These are phyloP conservation scores for Stichodactyla helianthus DNA, from an alignment of 64 coral and sea anemone genomes.

Conservation along the genomic window DNA sequence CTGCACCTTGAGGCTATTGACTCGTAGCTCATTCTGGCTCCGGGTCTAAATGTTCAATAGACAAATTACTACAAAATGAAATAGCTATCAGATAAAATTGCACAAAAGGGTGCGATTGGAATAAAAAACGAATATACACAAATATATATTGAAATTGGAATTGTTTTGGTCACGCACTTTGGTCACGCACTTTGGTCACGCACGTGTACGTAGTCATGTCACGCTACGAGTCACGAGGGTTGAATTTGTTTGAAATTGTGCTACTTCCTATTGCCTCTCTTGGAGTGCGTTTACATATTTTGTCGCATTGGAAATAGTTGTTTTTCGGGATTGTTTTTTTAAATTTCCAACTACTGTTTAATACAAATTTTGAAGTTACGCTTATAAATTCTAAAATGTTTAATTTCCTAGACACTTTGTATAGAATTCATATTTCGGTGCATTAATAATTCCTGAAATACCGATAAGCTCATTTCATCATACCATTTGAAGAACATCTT, in stretches of 20 bases:
- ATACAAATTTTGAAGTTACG: neutral
- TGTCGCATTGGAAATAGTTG: neutral
- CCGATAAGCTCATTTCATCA: neutral
- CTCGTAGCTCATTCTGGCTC: too few species aligned
- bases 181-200: conserved; percentile 19
- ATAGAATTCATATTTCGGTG: neutral
- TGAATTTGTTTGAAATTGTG: neutral
- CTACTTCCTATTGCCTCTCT: neutral
- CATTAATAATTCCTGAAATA: neutral
- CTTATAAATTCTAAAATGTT: conserved; percentile 2
- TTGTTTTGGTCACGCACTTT: neutral
- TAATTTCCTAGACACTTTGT: neutral
- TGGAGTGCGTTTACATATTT: neutral
- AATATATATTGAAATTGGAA: conserved; percentile 20
- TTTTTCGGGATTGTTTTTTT: neutral
- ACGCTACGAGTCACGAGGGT: neutral
- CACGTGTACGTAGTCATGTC: neutral
- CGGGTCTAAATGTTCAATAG: neutral
- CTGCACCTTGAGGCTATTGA: too few species aligned
- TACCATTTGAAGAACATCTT: neutral
- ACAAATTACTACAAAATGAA: neutral
- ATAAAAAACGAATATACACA: conserved; percentile 21
- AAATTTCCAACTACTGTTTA: neutral
- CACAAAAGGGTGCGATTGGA: conserved; percentile 24
- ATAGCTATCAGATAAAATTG: conserved; percentile 6